A percentile compares a stretch with the other conserved stretches of the same genome.
These are phyloP conservation scores for Drosophila virilis DNA, from an alignment of 1,140 invertebrate species.

Conservation along the genomic window DNA sequence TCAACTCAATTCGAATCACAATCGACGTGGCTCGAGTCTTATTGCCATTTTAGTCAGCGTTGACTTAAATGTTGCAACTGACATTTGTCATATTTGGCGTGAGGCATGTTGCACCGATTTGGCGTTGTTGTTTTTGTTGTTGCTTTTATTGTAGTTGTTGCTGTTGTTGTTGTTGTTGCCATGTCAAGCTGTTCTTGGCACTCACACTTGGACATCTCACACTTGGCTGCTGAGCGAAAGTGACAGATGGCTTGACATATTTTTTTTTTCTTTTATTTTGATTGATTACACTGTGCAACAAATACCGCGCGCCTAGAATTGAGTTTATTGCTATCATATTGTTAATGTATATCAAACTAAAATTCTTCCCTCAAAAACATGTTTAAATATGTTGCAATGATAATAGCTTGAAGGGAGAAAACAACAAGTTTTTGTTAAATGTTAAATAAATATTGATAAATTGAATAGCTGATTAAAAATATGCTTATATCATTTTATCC, in stretches of 20 bases:
- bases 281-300: constrained; percentile 57
- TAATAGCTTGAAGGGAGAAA: no score
- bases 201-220: constrained; percentile 51
- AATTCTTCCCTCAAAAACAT: neutral
- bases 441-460: no score
- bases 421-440: no score
- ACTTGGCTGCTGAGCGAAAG: constrained; percentile 65
- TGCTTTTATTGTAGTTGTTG: constrained; percentile 43
- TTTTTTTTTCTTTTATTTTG: constrained; percentile 14
- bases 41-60: constrained; percentile 65
- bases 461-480: no score
- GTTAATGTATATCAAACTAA: neutral
- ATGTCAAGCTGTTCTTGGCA: constrained; percentile 62
- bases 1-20: constrained; percentile 24
- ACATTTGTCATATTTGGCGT: constrained; percentile 80
- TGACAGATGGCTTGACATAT: constrained; percentile 60
- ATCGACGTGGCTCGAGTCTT: constrained; percentile 44
- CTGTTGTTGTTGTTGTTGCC: constrained; percentile 44
- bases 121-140: constrained; percentile 40
- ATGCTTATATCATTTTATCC: no score
- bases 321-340: neutral
- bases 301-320: neutral
- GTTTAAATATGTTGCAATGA: no score
- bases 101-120: constrained; percentile 71
- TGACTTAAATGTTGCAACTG: constrained; percentile 70